Conservation (phyloP, 2,888 invertebrate genomes). For the Eupithecia subumbrata region DNA sequence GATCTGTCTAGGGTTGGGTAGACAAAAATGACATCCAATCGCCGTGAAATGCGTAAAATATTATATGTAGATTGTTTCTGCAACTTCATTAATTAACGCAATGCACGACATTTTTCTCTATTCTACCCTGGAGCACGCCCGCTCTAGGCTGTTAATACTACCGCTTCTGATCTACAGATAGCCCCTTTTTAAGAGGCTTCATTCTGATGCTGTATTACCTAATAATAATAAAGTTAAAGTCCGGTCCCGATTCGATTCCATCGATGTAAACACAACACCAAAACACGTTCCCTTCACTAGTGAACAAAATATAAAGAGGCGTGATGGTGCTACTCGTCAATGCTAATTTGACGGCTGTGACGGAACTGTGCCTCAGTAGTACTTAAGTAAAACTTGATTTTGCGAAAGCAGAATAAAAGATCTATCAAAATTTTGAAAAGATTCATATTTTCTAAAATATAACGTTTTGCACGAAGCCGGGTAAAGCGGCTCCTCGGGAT, state of each 20-base stretch:
- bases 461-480: background rate
- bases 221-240: background rate
- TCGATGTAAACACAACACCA: constrained; percentile 21
- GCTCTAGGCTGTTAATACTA: background rate
- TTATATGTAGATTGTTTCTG: too few relatives aligned
- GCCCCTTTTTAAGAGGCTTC: background rate
- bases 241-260: constrained; percentile 22
- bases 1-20: background rate
- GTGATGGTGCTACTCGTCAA: constrained; percentile 37
- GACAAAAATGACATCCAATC: background rate
- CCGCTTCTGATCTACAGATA: background rate
- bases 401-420: constrained; percentile 23
- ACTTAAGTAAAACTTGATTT: constrained; percentile 14
- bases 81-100: background rate
- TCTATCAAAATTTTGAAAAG: background rate
- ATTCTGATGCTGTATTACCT: background rate
- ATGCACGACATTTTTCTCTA: background rate
- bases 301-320: constrained; percentile 35
- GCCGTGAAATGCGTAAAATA: background rate
- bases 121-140: background rate
- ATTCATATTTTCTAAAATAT: background rate
- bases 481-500: background rate
- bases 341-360: constrained; percentile 20
- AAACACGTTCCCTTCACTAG: constrained; percentile 24
- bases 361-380: constrained; percentile 15